Evolutionary conservation across 2,888 invertebrate genomes (phyloP), one percentile per base, ranked within the genome.

Genomic region (Heteromyza rotundicornis): DNA sequence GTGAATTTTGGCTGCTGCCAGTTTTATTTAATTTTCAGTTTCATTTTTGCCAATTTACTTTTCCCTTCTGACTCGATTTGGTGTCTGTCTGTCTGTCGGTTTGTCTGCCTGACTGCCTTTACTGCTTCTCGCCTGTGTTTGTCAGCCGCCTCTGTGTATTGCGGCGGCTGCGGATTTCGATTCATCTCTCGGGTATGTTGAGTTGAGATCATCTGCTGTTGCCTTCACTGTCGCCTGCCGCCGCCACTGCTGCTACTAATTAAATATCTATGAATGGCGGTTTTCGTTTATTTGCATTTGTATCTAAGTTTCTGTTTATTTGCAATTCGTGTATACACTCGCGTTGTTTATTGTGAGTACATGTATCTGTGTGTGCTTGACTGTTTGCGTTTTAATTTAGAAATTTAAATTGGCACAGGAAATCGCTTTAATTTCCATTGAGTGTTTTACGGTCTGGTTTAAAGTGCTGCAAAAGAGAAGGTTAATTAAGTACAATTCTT

Each of bases 261-360:
- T 76, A 74, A 74, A 73, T 74, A 76, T 74, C 74, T 74, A 74
- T 76, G 76, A 74, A 76, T 76, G 74, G 76, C 75, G 74, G 76
- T 66, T 63, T 59, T 64, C 60, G 72, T 58, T 54, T 40, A 40
- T 64, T 62, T 64, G 64, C 56, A 68, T 66, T 66, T 68, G 64
- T 14, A 47, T 19, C 17, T 19, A 20, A 19, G 17, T 47, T 5
- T 17, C 47, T n/a, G 23, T 52, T n/a, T 54, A 52, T 22, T 17
- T 56, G 49, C 22, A 20, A 40, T 19, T 20, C 20, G 14, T 50
- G 36, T 17, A 10, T 54, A 36, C 36, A 24, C 55, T 49, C 52
- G 53, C 66, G 14, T 2, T 14, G 7, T 14, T 27, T 24, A 1
- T 24, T n/a, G n/a, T n/a, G n/a, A n/a, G n/a, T n/a, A n/a, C n/a